Evolutionary conservation across 1,140 invertebrate genomes (phyloP).

Genomic region (Xylocopa sonorina): DNA sequence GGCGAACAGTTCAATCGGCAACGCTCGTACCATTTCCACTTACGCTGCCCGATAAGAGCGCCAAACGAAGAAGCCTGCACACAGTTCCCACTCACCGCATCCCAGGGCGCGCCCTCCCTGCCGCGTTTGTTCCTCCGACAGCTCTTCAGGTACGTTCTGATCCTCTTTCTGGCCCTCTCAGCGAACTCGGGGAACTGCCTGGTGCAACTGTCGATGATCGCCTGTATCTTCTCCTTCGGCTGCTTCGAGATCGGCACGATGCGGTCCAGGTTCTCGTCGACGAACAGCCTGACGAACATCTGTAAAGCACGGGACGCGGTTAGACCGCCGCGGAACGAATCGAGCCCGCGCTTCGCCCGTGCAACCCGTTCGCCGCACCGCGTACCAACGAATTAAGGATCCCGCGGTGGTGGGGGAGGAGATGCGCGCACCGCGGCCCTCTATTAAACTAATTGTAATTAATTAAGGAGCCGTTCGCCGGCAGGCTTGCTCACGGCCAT

Average conservation of each 20-base stretch:
- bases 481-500: slow-evolving; percentile 36
- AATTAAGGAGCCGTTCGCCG: slow-evolving; percentile 72
- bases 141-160: slow-evolving; percentile 97
- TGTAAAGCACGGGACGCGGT: slow-evolving; percentile 80
- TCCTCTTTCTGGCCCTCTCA: slow-evolving; percentile 95
- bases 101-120: slow-evolving; percentile 88
- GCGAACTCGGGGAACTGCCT: slow-evolving; percentile 98
- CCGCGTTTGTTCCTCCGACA: slow-evolving; percentile 96
- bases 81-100: slow-evolving; percentile 83
- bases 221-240: slow-evolving; percentile 98
- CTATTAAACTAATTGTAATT: slow-evolving; percentile 81
- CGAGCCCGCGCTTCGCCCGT: slow-evolving; percentile 54
- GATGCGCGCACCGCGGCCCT: slow-evolving; percentile 56
- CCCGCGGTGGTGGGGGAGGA: slow-evolving; percentile 68
- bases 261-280: slow-evolving; percentile 97
- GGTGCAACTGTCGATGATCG: slow-evolving; percentile 98
- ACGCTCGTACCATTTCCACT: no score
- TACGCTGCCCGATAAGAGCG: no score
- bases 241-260: slow-evolving; percentile 98
- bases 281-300: slow-evolving; percentile 99
- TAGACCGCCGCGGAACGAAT: slow-evolving; percentile 61
- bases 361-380: no score
- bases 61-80: no score
- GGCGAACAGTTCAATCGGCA: no score
- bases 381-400: slow-evolving; percentile 80